Base-by-base conservation (phyloP, 2,888 invertebrate genomes). In the Mesochorus sp. region DNA sequence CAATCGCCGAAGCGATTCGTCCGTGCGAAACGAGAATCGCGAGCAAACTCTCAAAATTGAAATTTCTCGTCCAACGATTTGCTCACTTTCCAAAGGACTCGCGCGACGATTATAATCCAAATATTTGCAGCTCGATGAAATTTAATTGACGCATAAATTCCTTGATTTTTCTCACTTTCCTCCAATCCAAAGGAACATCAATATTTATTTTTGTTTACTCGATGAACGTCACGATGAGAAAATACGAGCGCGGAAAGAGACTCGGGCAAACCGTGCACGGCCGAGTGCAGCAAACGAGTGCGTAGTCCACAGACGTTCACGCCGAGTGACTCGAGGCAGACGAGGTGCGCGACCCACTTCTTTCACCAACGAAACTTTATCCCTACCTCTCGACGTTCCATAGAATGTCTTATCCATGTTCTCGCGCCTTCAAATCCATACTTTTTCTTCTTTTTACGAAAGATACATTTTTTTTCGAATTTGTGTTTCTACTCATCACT, bases 311-410 rank as follows among this genome's bases (percentile, higher is more conserved):
- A 76, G 81, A 83, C 84, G 88, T 87, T 88, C 87, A 82, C 84
- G 84, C 82, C 87, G 86, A 89, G 88, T 84, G 86, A 86, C 86
- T 86, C 83, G 80, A 81, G 81, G 83, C 86, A 83, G 86, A 86
- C 86, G 88, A 88, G 87, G 86, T 88, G 87, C n/a, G n/a, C 90
- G 90, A 90, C 90, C 90, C 89, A 90, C 90, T 90, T 90, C 88
- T 86, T 76, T 77, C n/a, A 39, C 80, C 78, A 84, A 84, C 80
- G 84, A 85, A 85, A 88, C 84, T 82, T 84, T 81, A 78, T 81
- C 24, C 21, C 6, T n/a, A n/a, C 47, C 4, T 17, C 85, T 84
- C 87, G 85, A 71, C 79, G 66, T 17, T 28, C 10, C 21, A 10
- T 28, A 42, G 39, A 39, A 28, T 19, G 24, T 71, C 62, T 71